A percentile compares a stretch with the other conserved stretches of the same genome.
Conservation (phyloP, 2,113 vertebrate species). For the Emydura subglobosa region DNA sequence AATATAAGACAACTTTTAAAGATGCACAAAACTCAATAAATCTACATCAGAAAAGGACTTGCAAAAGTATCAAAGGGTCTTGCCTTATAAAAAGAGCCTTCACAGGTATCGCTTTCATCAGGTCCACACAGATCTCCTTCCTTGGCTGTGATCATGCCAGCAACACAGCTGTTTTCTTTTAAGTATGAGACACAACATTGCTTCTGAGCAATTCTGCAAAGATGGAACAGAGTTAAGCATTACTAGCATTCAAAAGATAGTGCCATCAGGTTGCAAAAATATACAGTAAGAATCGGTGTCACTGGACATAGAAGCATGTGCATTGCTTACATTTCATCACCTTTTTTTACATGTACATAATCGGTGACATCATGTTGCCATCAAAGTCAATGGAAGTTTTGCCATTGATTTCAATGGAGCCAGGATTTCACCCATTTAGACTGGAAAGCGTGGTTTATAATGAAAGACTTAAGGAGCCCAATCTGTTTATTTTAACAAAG, state of each 20-base stretch:
- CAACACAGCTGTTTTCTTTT: slow-evolving; percentile 88
- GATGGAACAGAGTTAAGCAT: neutral
- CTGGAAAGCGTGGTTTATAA: neutral
- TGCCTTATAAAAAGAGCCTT: slow-evolving; percentile 85
- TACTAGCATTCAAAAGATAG: neutral
- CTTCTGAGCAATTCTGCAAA: slow-evolving; percentile 85
- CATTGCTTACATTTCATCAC: fast-evolving
- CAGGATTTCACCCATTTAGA: neutral
- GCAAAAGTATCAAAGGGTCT: neutral
- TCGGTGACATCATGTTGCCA: neutral
- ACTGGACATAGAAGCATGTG: neutral
- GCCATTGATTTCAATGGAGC: neutral
- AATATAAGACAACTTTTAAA: neutral
- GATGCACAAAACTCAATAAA: neutral
- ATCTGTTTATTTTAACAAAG: neutral
- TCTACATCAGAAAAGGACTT: neutral
- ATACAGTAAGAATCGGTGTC: neutral
- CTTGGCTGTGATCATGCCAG: slow-evolving; percentile 86
- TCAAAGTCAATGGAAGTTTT: neutral
- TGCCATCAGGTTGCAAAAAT: neutral
- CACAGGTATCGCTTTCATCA: slow-evolving; percentile 77
- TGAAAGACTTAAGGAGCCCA: neutral
- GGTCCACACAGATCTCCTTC: slow-evolving; percentile 81
- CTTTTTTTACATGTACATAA: neutral
- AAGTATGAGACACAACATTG: slow-evolving; percentile 89